Evolutionary conservation across 2,888 invertebrate species (phyloP).

Genomic region (Drosophila helvetica): DNA sequence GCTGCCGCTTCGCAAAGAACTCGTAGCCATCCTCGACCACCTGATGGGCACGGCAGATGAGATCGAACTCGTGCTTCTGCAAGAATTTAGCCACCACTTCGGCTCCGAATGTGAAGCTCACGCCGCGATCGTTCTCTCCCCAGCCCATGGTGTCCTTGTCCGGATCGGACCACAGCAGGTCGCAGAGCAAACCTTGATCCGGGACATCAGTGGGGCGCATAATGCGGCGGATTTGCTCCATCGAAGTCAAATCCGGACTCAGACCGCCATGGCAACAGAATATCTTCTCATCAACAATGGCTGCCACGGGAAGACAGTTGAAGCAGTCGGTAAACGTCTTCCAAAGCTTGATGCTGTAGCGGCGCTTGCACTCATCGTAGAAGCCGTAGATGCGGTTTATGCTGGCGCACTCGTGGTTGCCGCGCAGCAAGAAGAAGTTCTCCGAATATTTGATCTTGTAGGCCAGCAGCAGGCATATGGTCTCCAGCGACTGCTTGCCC

Average conservation of each 20-base stretch:
- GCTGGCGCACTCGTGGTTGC: slow-evolving; percentile 99
- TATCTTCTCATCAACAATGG: slow-evolving; percentile 92
- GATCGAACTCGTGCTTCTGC: slow-evolving; percentile 99
- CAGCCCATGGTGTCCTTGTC: slow-evolving; percentile 99
- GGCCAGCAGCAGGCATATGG: slow-evolving; percentile 97
- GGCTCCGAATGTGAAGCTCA: slow-evolving; percentile 99
- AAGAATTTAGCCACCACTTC: slow-evolving; percentile 99
- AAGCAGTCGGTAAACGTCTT: slow-evolving; percentile 99
- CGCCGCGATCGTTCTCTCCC: slow-evolving; percentile 99
- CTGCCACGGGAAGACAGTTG: slow-evolving; percentile 99
- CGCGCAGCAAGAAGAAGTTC: slow-evolving; percentile 98
- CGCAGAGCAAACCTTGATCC: slow-evolving; percentile 98
- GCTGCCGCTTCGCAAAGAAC: slow-evolving; percentile 98
- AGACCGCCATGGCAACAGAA: slow-evolving; percentile 93
- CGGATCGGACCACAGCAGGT: slow-evolving; percentile 98
- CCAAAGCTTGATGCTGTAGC: slow-evolving; percentile 99
- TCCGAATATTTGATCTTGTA: slow-evolving; percentile 99
- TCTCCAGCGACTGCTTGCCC: slow-evolving; percentile 98
- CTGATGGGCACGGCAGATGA: slow-evolving; percentile 99
- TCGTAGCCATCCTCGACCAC: slow-evolving; percentile 99
- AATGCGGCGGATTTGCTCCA: slow-evolving; percentile 99
- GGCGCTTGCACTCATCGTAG: slow-evolving; percentile 97
- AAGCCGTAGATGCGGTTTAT: slow-evolving; percentile 99
- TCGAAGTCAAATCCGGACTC: slow-evolving; percentile 95
- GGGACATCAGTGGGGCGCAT: slow-evolving; percentile 99